These are phyloP conservation scores for Bombylius discolor DNA, from an alignment of 2,888 invertebrate species.

Conservation along the genomic window DNA sequence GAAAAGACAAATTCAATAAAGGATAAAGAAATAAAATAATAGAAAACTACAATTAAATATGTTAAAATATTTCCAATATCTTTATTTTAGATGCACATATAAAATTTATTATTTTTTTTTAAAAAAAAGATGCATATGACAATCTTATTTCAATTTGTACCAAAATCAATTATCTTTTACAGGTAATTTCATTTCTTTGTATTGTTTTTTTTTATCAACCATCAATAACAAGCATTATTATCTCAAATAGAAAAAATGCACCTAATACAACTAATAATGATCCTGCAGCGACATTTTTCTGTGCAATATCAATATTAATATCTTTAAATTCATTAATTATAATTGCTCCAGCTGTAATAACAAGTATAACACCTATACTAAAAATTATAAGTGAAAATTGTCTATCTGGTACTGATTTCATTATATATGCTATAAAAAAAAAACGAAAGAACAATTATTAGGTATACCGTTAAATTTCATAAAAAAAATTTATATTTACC, in stretches of 20 bases:
- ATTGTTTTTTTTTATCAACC: no score
- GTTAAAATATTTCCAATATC: no score
- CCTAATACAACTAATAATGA: neutral
- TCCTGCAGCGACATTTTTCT: neutral
- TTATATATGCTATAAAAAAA: neutral
- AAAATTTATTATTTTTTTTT: no score
- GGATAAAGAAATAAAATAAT: no score
- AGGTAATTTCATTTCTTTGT: no score
- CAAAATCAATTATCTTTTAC: no score
- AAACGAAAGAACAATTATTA: neutral
- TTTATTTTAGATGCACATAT: no score
- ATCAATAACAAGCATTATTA: neutral
- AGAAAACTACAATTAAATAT: no score
- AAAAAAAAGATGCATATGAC: no score
- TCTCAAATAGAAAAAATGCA: neutral
- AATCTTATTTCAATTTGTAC: no score
- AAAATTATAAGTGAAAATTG: neutral
- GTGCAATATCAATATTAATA: neutral
- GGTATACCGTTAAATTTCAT: no score
- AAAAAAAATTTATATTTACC: neutral
- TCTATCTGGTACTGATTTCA: neutral
- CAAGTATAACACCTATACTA: neutral
- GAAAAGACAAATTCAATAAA: no score
- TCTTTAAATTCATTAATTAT: neutral
- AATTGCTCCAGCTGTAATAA: neutral